Evolutionary conservation across 1,140 invertebrate species (phyloP), one percentile per base, ranked within the genome.

Genomic region (Acromyrmex heyeri): DNA sequence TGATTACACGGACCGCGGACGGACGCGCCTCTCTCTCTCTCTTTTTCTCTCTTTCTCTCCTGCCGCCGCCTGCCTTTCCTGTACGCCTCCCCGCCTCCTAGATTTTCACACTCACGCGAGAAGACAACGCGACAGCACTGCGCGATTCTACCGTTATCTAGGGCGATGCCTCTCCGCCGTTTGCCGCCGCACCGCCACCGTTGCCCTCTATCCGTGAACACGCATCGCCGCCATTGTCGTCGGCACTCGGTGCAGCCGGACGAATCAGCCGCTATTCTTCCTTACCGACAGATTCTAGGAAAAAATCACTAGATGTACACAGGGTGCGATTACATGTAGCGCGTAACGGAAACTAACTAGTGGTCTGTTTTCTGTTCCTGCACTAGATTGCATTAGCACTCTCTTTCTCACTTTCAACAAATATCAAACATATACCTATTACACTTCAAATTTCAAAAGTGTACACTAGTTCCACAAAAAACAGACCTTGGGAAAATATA

Each of bases 61-160:
- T 61, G 18, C 21, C 44, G 50, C 65, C 78, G 53, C 55, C 72
- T 61, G 48, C 65, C 86, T 48, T 64, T 44, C 77, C 57, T 24
- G 34, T 65, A 69, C n/a, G 64, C 38, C 14, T 50, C 50, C 83
- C 79, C 69, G 59, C 79, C 55, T 34, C n/a, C 78, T 82, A 65
- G 62, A 83, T 87, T 77, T 90, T 85, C 69, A 61, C 78, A 85
- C 89, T 85, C 86, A 78, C 82, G 72, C 90, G 77, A 85, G 76
- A 85, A 89, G 75, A 53, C 85, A 91, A 85, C 87, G 82, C 79
- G 82, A 89, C 78, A 86, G 70, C 86, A 91, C 78, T 83, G 88
- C 93, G 92, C 91, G 92, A 94, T 93, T 94, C 92, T 93, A 94
- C 94, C 94, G 93, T 95, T 95, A 95, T 94, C 93, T 94, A 93